A percentile compares a stretch with the other conserved stretches of the same genome.
These are phyloP conservation scores for Acromyrmex echinatior DNA, from an alignment of 1,140 invertebrate species.

Conservation along the genomic window DNA sequence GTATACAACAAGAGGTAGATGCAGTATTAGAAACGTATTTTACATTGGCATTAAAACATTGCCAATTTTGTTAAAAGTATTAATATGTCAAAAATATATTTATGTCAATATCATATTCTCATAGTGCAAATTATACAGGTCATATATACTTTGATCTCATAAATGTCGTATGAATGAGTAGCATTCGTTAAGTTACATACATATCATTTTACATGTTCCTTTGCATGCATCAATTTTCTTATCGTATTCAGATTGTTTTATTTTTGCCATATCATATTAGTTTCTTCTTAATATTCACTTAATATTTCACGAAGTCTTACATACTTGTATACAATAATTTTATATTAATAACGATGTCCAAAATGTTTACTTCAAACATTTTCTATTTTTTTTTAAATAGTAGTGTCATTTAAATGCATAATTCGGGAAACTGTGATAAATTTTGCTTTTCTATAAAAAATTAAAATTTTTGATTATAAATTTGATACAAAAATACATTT, in stretches of 20 bases:
- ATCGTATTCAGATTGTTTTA: constrained; percentile 4
- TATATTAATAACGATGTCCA: constrained; percentile 9
- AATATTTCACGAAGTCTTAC: constrained; percentile 18
- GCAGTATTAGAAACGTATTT: constrained; percentile 51
- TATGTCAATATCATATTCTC: constrained; percentile 27
- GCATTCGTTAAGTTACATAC: constrained; percentile 41
- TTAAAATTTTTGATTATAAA: not conserved
- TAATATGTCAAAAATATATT: constrained; percentile 38
- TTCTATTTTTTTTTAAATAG: constrained; percentile 9
- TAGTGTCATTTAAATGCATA: constrained; percentile 24
- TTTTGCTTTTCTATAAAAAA: constrained; percentile 28
- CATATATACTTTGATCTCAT: constrained; percentile 49
- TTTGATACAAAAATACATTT: not conserved
- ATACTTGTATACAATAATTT: constrained; percentile 4
- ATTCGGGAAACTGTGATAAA: constrained; percentile 56
- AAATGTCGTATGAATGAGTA: constrained; percentile 21
- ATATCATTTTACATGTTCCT: constrained; percentile 51
- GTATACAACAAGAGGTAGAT: constrained; percentile 13
- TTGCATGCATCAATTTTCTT: not conserved
- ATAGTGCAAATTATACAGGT: constrained; percentile 51
- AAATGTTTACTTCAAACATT: constrained; percentile 5
- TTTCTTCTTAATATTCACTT: not conserved
- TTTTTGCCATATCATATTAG: constrained; percentile 30
- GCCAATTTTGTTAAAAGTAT: constrained; percentile 44
- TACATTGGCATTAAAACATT: constrained; percentile 25